Percentiles rank a stretch among this genome's conserved stretches.
Evolutionary conservation across 2,797 vertebrate genomes (phyloP).

Genomic region (Helostoma temminkii): DNA sequence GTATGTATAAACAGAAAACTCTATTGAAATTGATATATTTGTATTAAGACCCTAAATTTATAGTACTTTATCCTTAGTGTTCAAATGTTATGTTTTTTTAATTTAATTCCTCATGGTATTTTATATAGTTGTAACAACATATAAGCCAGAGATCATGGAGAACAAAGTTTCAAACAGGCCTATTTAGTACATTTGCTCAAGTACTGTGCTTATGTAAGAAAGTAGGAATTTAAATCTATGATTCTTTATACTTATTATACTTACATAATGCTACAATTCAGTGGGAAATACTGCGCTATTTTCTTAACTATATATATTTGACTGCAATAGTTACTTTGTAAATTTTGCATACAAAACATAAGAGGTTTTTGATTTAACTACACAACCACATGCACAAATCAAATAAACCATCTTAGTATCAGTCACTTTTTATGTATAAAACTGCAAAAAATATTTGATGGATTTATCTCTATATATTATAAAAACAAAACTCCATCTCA

Average conservation of each 20-base stretch:
- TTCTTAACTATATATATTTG: neutral
- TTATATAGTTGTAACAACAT: neutral
- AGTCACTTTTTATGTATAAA: neutral
- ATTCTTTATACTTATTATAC: neutral
- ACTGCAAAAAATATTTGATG: neutral
- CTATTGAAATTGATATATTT: neutral
- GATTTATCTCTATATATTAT: neutral
- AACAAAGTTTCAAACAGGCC: constrained; percentile 1
- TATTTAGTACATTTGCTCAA: constrained; percentile 8
- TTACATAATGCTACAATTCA: neutral
- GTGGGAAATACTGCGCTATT: neutral
- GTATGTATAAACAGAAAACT: neutral
- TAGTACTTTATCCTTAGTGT: too few relatives aligned
- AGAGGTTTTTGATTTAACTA: neutral
- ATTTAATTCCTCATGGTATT: too few relatives aligned
- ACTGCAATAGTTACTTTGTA: neutral
- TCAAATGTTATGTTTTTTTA: too few relatives aligned
- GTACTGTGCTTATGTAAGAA: too few relatives aligned
- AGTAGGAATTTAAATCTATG: neutral
- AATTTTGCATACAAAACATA: neutral
- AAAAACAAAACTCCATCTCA: too few relatives aligned
- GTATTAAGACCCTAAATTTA: too few relatives aligned
- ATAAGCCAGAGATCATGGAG: neutral
- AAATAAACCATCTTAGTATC: neutral
- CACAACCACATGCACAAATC: neutral